Conservation (phyloP, 2,113 vertebrate species). For the Ranitomeya imitator region DNA sequence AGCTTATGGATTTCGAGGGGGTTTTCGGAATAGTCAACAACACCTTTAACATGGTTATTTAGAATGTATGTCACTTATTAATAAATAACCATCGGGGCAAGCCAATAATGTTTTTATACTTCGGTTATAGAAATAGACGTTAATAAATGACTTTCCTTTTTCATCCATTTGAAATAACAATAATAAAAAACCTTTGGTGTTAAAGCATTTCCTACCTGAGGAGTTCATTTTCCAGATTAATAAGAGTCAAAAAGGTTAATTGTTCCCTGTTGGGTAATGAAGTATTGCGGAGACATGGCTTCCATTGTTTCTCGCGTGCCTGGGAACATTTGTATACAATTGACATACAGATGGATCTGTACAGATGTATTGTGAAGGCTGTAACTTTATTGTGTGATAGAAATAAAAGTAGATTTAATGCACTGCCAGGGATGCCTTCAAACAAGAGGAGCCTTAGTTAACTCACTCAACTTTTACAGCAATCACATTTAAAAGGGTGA, state of each 20-base stretch:
- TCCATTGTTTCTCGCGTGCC: conserved; percentile 4
- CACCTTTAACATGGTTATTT: no score
- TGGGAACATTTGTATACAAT: conserved; percentile 46
- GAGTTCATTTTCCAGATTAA: conserved; percentile 21
- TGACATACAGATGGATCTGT: conserved; percentile 49
- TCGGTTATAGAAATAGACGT: conserved; percentile 15
- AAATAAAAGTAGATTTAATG: conserved; percentile 47
- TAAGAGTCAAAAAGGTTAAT: conserved; percentile 45
- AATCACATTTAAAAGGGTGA: conserved; percentile 34
- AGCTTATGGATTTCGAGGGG: no score
- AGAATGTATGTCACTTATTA: not conserved
- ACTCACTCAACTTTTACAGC: conserved; percentile 30
- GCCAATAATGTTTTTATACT: not conserved
- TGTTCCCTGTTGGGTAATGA: conserved; percentile 43
- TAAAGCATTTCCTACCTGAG: not conserved
- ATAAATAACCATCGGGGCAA: conserved; percentile 8
- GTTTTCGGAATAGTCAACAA: no score
- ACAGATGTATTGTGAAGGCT: conserved; percentile 25
- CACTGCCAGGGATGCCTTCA: conserved; percentile 7
- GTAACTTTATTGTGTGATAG: conserved; percentile 31
- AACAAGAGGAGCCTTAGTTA: conserved; percentile 25
- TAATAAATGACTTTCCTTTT: not conserved
- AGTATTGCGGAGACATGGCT: not conserved
- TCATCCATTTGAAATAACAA: no score
- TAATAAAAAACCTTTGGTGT: not conserved